Conservation (phyloP, 2,113 vertebrate species). For the Trichomycterus rosablanca region DNA sequence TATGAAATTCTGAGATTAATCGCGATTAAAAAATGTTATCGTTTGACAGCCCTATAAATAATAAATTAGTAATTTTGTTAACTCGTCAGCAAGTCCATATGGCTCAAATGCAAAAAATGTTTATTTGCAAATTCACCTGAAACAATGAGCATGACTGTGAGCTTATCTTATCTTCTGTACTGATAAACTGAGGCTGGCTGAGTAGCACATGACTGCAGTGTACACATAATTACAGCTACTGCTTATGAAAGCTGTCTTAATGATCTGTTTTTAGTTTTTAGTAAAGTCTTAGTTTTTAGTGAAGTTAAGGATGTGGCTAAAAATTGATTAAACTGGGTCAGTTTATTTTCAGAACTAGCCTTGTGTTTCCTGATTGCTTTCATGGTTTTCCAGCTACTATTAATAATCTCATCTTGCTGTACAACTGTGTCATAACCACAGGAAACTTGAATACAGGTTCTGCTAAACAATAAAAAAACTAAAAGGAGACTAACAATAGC, state of each 20-base stretch:
- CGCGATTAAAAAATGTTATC: too few relatives aligned
- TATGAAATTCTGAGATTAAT: too few relatives aligned
- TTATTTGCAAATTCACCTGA: too few relatives aligned
- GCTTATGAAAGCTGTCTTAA: background rate
- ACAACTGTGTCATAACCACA: background rate
- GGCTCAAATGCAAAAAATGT: too few relatives aligned
- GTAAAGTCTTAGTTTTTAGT: background rate
- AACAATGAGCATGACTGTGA: background rate
- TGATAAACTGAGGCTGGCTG: conserved; percentile 5
- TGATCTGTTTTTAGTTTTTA: background rate
- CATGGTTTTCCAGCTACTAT: background rate
- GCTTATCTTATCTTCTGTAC: conserved; percentile 14
- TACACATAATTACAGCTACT: background rate
- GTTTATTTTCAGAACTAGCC: too few relatives aligned
- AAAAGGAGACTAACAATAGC: too few relatives aligned
- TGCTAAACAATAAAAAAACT: too few relatives aligned
- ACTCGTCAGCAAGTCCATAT: too few relatives aligned
- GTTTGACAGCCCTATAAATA: too few relatives aligned
- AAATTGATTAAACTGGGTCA: background rate
- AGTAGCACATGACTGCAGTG: conserved; percentile 10
- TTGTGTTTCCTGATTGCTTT: background rate
- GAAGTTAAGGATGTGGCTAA: too few relatives aligned
- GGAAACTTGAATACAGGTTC: too few relatives aligned
- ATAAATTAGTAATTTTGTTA: background rate
- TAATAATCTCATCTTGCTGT: background rate